Evolutionary conservation across 2,113 vertebrate genomes (phyloP), one percentile per base, ranked within the genome.

Genomic region (Empidonax alnorum): DNA sequence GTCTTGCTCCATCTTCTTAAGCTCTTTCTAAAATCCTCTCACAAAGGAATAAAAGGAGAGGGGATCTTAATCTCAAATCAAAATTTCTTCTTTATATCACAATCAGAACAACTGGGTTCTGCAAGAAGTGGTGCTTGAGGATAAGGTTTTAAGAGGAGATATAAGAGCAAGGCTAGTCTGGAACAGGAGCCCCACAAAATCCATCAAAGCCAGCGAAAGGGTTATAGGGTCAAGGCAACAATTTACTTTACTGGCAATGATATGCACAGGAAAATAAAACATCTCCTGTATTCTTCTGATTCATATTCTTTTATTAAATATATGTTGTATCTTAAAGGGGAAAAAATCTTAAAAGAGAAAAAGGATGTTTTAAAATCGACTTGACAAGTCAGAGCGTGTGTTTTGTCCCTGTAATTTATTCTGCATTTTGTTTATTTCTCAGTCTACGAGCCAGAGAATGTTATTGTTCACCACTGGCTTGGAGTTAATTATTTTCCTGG

Each of bases 401-500:
- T 50, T 87, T 73, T 47, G 27, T 56, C 65, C 53, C 31, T 56
- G 42, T 59, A 39, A 68, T 90, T 94, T 77, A 90, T 69, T 87
- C 49, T 72, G 35, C 47, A 52, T 82, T 91, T 90, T 82, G 44
- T 62, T 94, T 90, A 58, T 68, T 86, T 58, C 55, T 56, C 76
- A 69, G 37, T 44, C 59, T 66, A 11, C 30, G 55, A 80, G 72
- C 79, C 72, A 61, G 76, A 73, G 71, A 16, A 37, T 1, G 6
- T 53, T 66, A 53, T 18, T 94, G 56, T 84, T 95, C 72, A 41
- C 24, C 50, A 8, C 31, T 56, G 42, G 21, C 14, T 76, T 56
- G 9, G 35, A 93, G 39, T 77, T 82, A 72, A 78, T 89, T 94
- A 61, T 93, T 93, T 89, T 93, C 41, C 66, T 44, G 31, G 62